Evolutionary conservation across 92 coral and sea anemone genomes (phyloP).

Genomic region (Desmophyllum pertusum): DNA sequence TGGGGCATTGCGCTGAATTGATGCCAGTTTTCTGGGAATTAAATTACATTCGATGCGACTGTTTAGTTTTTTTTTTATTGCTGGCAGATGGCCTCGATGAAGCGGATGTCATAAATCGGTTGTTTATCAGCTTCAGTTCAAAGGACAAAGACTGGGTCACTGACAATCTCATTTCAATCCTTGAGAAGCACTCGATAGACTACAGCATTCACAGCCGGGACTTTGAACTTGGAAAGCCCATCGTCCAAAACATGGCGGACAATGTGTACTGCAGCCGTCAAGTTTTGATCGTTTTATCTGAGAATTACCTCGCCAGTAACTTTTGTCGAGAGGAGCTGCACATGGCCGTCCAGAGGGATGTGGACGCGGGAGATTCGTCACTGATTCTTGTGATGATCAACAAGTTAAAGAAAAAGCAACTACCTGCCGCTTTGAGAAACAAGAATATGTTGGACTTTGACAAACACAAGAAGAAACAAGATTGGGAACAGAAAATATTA

Average conservation of each 20-base stretch:
- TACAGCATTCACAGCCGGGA: slow-evolving; percentile 66
- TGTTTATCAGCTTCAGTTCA: slow-evolving; percentile 57
- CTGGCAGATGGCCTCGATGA: background rate
- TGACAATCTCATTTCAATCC: slow-evolving; percentile 41
- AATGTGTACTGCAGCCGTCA: slow-evolving; percentile 53
- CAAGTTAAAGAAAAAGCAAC: slow-evolving; percentile 33
- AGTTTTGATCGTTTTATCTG: slow-evolving; percentile 51
- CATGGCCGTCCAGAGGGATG: slow-evolving; percentile 52
- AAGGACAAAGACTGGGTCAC: slow-evolving; percentile 51
- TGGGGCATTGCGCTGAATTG: background rate
- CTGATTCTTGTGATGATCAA: slow-evolving; percentile 44
- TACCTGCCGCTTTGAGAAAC: slow-evolving; percentile 41
- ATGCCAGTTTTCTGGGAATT: too few relatives aligned
- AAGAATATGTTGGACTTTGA: slow-evolving; percentile 45
- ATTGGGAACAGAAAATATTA: slow-evolving; percentile 51
- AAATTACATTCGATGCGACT: too few relatives aligned
- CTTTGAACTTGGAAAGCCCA: slow-evolving; percentile 59
- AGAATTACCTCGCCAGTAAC: slow-evolving; percentile 53
- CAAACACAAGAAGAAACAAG: slow-evolving; percentile 36
- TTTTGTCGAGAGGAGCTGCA: slow-evolving; percentile 56
- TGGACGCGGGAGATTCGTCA: slow-evolving; percentile 31
- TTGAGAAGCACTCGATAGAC: slow-evolving; percentile 35
- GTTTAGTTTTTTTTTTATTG: background rate
- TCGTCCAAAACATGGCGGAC: slow-evolving; percentile 60
- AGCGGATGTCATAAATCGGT: background rate